Conservation (phyloP, 2,113 vertebrate genomes). For the Cinclus cinclus region DNA sequence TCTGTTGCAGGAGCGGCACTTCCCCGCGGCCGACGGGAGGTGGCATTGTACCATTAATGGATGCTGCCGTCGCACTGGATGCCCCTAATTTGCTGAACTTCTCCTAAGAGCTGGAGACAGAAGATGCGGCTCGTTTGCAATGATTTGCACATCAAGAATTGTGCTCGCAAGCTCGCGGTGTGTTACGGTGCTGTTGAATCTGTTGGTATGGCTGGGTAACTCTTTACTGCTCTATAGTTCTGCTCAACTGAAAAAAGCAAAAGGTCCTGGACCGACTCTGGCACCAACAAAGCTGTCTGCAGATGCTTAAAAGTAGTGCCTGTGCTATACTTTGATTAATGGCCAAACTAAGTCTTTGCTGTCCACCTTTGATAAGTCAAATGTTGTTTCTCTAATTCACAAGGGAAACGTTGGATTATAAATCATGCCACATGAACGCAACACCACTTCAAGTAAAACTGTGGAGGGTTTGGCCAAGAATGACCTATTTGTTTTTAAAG, state of each 20-base stretch:
- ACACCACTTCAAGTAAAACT: constrained; percentile 15
- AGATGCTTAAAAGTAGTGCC: constrained; percentile 30
- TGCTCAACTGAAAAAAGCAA: neutral
- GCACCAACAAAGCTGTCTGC: neutral
- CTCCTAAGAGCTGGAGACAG: neutral
- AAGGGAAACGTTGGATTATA: constrained; percentile 15
- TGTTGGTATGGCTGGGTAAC: neutral
- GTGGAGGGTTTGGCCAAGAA: neutral
- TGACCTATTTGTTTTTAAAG: constrained; percentile 14
- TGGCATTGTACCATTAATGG: constrained; percentile 78
- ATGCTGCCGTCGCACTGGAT: constrained; percentile 11
- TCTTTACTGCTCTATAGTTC: neutral
- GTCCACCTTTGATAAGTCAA: constrained; percentile 29
- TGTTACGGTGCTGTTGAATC: neutral
- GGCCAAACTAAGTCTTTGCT: constrained; percentile 45
- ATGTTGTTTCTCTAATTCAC: constrained; percentile 28
- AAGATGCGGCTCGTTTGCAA: constrained; percentile 37
- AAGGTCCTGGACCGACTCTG: neutral
- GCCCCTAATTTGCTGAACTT: neutral
- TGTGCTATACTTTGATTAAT: constrained; percentile 40
- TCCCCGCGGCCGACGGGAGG: constrained; percentile 65
- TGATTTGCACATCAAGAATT: constrained; percentile 38
- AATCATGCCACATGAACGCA: constrained; percentile 53
- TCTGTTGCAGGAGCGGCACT: neutral
- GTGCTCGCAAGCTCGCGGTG: neutral